Evolutionary conservation across 1,140 invertebrate genomes (phyloP).

Genomic region (Druon quercuslanigerum): DNA sequence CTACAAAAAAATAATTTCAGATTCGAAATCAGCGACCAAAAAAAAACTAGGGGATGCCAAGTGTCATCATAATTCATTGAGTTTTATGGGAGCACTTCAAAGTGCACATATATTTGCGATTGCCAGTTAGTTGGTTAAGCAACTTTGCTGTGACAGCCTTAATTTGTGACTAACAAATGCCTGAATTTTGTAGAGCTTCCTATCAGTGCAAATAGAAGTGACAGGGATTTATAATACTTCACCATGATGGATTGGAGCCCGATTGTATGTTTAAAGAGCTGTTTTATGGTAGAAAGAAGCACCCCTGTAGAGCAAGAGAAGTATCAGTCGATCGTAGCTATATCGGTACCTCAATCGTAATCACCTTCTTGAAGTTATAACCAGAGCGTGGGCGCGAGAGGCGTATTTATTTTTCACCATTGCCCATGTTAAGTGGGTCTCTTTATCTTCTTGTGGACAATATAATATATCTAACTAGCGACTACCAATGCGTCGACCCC

Average conservation of each 20-base stretch:
- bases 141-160: too few species aligned
- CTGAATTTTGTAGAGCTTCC: too few species aligned
- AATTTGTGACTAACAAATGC: too few species aligned
- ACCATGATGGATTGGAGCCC: neutral
- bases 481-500: neutral
- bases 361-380: constrained; percentile 7
- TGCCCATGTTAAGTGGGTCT: neutral
- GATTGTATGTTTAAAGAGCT: constrained; percentile 1
- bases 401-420: neutral
- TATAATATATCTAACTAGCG: neutral
- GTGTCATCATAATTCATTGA: too few species aligned
- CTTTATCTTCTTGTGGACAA: neutral
- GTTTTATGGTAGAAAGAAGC: constrained; percentile 4
- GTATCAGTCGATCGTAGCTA: neutral
- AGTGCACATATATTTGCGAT: too few species aligned
- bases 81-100: too few species aligned
- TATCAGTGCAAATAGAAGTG: neutral
- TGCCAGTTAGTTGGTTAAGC: too few species aligned
- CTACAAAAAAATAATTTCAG: too few species aligned
- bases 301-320: constrained; percentile 15
- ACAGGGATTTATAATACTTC: neutral
- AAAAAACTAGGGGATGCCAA: too few species aligned
- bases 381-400: neutral
- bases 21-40: too few species aligned
- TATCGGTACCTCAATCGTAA: neutral